phyloP scores from a whole-genome alignment of 1,140 invertebrate genomes.

The Nymphalis io region DNA sequence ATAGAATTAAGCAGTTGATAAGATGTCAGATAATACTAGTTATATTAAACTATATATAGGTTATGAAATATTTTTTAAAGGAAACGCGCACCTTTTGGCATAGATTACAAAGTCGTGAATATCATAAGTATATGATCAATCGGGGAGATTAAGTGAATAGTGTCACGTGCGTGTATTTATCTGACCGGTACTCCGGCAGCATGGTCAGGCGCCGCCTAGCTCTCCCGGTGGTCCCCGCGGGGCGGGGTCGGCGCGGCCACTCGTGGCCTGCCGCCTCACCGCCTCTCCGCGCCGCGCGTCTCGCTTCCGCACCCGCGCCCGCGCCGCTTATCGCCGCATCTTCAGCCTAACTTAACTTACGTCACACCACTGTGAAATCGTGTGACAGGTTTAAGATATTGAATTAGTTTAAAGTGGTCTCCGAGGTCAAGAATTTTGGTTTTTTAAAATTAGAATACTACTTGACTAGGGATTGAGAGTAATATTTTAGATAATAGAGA shows the following conservation, averaged over 20 bases:
- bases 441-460: slow-evolving; percentile 9
- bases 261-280: slow-evolving; percentile 51
- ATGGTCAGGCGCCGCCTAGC: slow-evolving; percentile 65
- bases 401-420: slow-evolving; percentile 48
- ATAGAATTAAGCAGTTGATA: no score
- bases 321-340: slow-evolving; percentile 71
- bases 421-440: slow-evolving; percentile 28
- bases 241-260: slow-evolving; percentile 74
- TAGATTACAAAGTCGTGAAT: slow-evolving; percentile 32
- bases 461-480: background rate
- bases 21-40: no score
- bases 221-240: slow-evolving; percentile 74
- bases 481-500: no score
- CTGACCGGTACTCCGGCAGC: slow-evolving; percentile 34
- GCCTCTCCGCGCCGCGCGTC: slow-evolving; percentile 39
- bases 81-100: background rate
- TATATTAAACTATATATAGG: no score
- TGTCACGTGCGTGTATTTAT: slow-evolving; percentile 61
- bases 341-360: slow-evolving; percentile 66
- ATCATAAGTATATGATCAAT: slow-evolving; percentile 44
- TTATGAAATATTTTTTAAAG: background rate
- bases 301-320: slow-evolving; percentile 45
- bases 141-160: slow-evolving; percentile 57
- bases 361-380: slow-evolving; percentile 68
- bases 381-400: slow-evolving; percentile 59